Conservation (phyloP, 2,888 invertebrate genomes). For the Dromius quadrimaculatus region DNA sequence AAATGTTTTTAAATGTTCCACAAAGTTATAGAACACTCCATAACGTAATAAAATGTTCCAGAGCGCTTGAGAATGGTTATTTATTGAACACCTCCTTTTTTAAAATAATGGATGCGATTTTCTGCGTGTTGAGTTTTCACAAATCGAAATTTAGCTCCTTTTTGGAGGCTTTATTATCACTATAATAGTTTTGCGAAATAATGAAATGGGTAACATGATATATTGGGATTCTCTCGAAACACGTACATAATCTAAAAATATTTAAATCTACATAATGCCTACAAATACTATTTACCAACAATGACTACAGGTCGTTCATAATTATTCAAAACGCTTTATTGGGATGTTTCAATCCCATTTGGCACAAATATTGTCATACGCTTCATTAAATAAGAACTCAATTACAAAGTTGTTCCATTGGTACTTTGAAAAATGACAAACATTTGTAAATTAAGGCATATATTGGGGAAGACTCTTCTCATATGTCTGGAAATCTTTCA, state of each 20-base stretch:
- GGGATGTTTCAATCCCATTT: conserved; percentile 31
- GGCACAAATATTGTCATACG: conserved; percentile 52
- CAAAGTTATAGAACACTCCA: too few species aligned
- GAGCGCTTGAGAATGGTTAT: too few species aligned
- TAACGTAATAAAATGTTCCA: too few species aligned
- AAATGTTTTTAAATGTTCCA: too few species aligned
- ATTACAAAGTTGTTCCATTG: conserved; percentile 25
- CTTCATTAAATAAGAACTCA: conserved; percentile 33
- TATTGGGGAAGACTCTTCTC: conserved; percentile 56
- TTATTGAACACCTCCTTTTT: too few species aligned
- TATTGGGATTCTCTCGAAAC: conserved; percentile 34
- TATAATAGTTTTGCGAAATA: too few species aligned
- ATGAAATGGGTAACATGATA: conserved; percentile 47
- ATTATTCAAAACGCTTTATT: conserved; percentile 24
- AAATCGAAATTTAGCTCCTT: too few species aligned
- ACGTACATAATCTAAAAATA: conserved; percentile 42
- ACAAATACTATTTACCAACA: conserved; percentile 32
- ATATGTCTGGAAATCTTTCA: conserved; percentile 42
- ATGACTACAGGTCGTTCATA: conserved; percentile 29
- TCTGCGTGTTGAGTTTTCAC: too few species aligned
- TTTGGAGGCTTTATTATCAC: too few species aligned
- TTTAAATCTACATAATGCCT: conserved; percentile 36
- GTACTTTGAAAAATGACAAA: conserved; percentile 41
- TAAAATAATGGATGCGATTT: too few species aligned
- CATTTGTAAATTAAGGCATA: conserved; percentile 55